These are phyloP conservation scores for Threskiornis aethiopicus DNA, from an alignment of 2,797 vertebrate genomes.

Conservation along the genomic window DNA sequence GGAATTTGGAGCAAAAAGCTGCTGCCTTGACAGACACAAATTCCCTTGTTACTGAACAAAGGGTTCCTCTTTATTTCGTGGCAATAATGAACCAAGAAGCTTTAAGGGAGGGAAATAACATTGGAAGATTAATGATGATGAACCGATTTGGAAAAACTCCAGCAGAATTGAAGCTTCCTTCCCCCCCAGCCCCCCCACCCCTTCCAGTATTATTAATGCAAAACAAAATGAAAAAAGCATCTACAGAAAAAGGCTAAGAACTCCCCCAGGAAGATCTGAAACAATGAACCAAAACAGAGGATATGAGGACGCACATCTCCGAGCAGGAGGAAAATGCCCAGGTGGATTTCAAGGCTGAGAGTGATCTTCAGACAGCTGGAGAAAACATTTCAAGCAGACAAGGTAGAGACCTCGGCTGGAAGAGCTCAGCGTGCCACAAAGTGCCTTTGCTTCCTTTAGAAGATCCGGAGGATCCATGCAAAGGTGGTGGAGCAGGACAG, in stretches of 20 bases:
- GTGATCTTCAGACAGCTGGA: neutral
- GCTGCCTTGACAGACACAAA: conserved; percentile 42
- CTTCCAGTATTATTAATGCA: conserved; percentile 22
- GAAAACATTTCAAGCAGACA: neutral
- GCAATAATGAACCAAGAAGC: conserved; percentile 33
- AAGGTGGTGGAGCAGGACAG: neutral
- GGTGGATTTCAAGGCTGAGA: conserved; percentile 18
- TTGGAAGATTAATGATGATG: conserved; percentile 29
- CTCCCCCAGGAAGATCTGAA: conserved; percentile 36
- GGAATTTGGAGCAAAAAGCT: conserved; percentile 57
- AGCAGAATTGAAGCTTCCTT: conserved; percentile 9
- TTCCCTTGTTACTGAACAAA: conserved; percentile 48
- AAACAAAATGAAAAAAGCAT: neutral
- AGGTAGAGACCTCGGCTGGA: neutral
- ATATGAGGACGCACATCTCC: neutral
- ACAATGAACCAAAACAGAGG: conserved; percentile 1
- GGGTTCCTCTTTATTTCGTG: neutral
- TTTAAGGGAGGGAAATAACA: conserved; percentile 33
- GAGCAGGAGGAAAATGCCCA: neutral
- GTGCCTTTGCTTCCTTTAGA: neutral
- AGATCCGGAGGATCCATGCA: neutral
- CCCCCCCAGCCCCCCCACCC: neutral
- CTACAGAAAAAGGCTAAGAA: conserved; percentile 22
- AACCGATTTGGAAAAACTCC: conserved; percentile 20
- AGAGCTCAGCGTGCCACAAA: neutral